These are phyloP conservation scores for Drosophila tanythrix DNA, from an alignment of 2,888 invertebrate species.

Conservation along the genomic window DNA sequence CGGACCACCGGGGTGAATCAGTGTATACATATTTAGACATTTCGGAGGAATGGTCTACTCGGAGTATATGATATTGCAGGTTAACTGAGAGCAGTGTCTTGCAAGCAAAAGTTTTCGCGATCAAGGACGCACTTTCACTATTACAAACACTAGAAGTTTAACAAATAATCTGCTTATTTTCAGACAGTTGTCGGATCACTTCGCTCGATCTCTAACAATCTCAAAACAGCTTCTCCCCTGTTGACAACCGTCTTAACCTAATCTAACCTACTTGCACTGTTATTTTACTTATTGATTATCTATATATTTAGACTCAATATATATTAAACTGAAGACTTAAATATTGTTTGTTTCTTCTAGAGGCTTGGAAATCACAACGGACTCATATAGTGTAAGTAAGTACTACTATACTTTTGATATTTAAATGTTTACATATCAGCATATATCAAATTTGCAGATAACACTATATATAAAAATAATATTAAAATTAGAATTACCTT, in stretches of 20 bases:
- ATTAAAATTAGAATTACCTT: neutral
- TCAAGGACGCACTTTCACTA: neutral
- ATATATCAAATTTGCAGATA: neutral
- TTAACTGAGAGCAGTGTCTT: neutral
- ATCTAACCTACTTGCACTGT: neutral
- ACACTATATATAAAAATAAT: neutral
- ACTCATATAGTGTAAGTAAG: slow-evolving; percentile 8
- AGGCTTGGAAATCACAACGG: neutral
- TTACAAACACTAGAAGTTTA: neutral
- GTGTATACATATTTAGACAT: neutral
- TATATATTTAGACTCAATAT: no score
- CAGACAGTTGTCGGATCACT: neutral
- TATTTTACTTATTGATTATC: neutral
- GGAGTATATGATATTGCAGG: neutral
- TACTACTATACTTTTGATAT: neutral
- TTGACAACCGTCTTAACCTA: neutral
- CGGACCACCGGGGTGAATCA: neutral
- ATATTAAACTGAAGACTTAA: neutral
- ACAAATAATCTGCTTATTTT: neutral
- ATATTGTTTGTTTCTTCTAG: slow-evolving; percentile 6
- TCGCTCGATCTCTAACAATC: neutral
- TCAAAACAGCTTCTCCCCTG: neutral
- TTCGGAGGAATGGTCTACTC: neutral
- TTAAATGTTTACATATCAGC: neutral
- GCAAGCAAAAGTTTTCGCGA: neutral